A percentile compares a stretch with the other conserved stretches of the same genome.
These are phyloP conservation scores for human (Homo sapiens) DNA, from an alignment of 2,113 vertebrate genomes.

Conservation along the genomic window DNA sequence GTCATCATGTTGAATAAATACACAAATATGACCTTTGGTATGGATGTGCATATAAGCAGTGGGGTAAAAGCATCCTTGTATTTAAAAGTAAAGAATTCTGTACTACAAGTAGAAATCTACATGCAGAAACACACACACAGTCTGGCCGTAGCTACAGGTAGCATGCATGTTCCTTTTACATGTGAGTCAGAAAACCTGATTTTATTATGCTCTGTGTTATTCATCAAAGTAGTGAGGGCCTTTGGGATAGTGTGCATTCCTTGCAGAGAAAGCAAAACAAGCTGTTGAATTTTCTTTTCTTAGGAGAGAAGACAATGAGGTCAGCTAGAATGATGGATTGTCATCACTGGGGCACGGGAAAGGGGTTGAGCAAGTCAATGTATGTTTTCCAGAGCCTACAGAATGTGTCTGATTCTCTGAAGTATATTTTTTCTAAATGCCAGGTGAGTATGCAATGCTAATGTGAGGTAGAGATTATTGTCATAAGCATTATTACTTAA, in stretches of 20 bases:
- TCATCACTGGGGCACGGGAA: not conserved
- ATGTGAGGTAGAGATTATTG: not conserved
- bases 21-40: not conserved
- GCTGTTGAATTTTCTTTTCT: not conserved
- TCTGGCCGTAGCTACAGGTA: not conserved
- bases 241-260: not conserved
- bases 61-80: not conserved
- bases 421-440: not conserved
- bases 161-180: not conserved
- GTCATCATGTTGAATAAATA: not conserved
- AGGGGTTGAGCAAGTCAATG: not conserved
- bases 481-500: not conserved
- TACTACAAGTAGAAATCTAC: not conserved
- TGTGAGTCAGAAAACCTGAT: not conserved
- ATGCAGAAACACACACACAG: not conserved
- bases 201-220: not conserved
- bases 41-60: fast-evolving
- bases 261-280: not conserved
- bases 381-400: not conserved
- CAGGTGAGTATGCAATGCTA: not conserved
- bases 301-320: not conserved
- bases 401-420: not conserved
- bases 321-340: not conserved
- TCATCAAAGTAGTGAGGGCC: not conserved
- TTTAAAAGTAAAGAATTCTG: not conserved